Base-by-base conservation (phyloP, 2,888 invertebrate genomes). In the Latheticus oryzae region DNA sequence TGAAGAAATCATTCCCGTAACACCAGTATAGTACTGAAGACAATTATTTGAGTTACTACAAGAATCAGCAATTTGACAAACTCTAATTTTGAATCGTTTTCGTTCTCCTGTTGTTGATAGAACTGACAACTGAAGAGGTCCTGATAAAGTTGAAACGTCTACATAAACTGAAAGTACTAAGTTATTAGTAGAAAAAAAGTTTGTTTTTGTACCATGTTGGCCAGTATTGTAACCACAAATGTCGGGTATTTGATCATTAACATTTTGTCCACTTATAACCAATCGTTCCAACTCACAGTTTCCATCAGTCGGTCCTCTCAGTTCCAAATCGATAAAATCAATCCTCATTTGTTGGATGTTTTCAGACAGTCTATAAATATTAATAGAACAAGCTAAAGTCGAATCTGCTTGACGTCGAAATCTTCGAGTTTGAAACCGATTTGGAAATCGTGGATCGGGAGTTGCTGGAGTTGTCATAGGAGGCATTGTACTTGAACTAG, bases 201-300 rank as follows among this genome's bases (percentile, higher is more conserved):
- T 19, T 5, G 3, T 19, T 19, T 19, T 5, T 5, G n/a, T 80
- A 91, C 91, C 78, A 68, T 90, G 90, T 73, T 89, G 89, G 7
- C 89, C 90, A 0, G 87, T 85, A 71, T 90, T 91, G 26, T 87
- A 84, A 9, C 91, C 91, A 71, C 91, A 91, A 12, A 91, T 76
- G 2, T 84, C 81, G 0, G 91, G 91, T 55, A 90, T 79, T n/a
- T 83, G 75, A 58, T 82, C 85, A 69, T 90, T 90, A 0, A 81
- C 69, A 73, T 88, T 88, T 70, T 89, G 87, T 1, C 91, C 91
- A 0, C 86, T 84, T 2, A 91, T 81, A 5, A 88, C 80, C 62
- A 91, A 85, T 64, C 87, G 84, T 72, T 91, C 91, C 17, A 84
- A 82, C 24, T 83, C 76, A 65, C 91, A 91, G 11, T 83, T 83